phyloP scores from a whole-genome alignment of 2,113 vertebrate species.

The Mus pahari region DNA sequence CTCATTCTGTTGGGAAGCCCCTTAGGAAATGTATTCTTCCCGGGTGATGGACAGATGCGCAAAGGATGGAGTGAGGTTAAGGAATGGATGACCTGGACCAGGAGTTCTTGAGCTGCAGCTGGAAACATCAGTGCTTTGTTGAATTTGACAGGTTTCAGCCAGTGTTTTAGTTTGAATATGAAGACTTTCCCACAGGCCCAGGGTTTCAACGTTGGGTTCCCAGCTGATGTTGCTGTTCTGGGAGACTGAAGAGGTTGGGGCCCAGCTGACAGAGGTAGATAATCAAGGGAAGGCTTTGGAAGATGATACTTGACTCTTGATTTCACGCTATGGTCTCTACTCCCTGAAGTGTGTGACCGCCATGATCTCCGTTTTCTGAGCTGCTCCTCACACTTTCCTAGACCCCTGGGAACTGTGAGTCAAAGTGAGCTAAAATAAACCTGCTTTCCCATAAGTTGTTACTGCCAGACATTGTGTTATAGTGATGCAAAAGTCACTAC shows the following conservation, averaged over 20 bases:
- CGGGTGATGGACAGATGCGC: neutral
- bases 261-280: too few relatives aligned
- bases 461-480: neutral
- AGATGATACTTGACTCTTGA: too few relatives aligned
- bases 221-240: neutral
- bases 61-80: neutral
- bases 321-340: neutral
- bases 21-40: neutral
- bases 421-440: neutral
- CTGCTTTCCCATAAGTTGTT: too few relatives aligned
- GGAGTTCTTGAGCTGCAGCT: neutral
- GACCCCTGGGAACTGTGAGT: neutral
- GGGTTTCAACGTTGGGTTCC: neutral
- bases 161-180: neutral
- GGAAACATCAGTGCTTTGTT: neutral
- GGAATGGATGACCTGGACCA: neutral
- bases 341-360: neutral
- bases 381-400: neutral
- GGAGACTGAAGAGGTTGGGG: neutral
- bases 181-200: too few relatives aligned
- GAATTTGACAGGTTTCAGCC: neutral
- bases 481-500: neutral
- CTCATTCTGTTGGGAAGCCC: neutral
- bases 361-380: neutral
- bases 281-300: neutral